Evolutionary conservation across 2,797 vertebrate genomes (phyloP), one percentile per base, ranked within the genome.

Genomic region (Huso huso): DNA sequence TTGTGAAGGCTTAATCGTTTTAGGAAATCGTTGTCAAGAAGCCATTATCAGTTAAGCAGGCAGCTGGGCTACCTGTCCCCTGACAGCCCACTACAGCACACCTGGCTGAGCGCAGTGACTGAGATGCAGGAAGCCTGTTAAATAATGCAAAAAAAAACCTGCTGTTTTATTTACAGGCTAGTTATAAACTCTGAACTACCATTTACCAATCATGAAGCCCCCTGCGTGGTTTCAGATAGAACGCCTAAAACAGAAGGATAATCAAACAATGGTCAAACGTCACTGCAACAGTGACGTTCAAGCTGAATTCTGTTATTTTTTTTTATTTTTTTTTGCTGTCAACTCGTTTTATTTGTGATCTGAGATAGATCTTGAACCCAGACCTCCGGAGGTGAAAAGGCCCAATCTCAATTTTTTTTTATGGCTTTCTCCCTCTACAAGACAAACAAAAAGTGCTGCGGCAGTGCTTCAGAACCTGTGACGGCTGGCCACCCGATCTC

Each of bases 401-500:
- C 79, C 81, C 76, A 76, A 59, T 3, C 75, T 71, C 65, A 55
- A 55, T 71, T 76, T 71, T 73, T 77, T 74, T 77, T 75, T 73
- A 70, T 49, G 59, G 74, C 58, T 51, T 5, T 59, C 48, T 8
- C 6, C 48, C 68, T 65, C 68, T 63, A 70, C 68, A 73, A 71
- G 58, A 71, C 48, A 67, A 76, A 51, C 69, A 76, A 58, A 58
- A 7, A 6, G 6, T 2, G 55, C 55, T 11, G 12, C 12, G 2
- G 12, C 6, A 58, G 13, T 2, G 6, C 11, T 58, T 58, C 55
- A 73, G 78, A 74, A 70, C 68, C 69, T 75, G 69, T 76, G 79
- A 73, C 77, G 79, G 82, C 59, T 70, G 76, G 79, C 73, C 77
- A 79, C 23, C 23, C 23, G 23, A 83, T 57, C 69, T 76, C 67